Base-by-base conservation (phyloP, 2,113 vertebrate species). In the Eulacestoma nigropectus region DNA sequence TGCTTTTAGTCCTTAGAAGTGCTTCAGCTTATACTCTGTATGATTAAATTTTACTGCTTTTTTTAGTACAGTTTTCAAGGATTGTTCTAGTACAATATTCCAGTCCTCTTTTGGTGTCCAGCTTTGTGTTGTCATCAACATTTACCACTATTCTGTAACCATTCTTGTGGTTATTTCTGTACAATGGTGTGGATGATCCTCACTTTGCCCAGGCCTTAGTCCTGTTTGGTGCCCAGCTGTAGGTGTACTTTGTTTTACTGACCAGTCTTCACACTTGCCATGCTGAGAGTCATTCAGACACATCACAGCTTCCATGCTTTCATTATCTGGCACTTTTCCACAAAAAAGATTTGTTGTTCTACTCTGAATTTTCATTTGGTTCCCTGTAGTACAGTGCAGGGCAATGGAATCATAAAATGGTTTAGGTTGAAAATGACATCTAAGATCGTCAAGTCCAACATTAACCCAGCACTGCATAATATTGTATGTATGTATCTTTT, bases 231-330 rank as follows among this genome's bases (percentile, higher is more conserved):
- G 10, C 12, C 3, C 20, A 52, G 23, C 41, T 73, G 4, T 29
- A 46, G 42, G 13, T 14, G 2, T 39, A 3, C 13, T 59, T 68
- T 41, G n/a, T 39, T 82, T 60, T 76, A 26, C 42, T 46, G 42
- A 7, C 47, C 14, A 46, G 39, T 8, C 5, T 50, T 25, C 0
- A 1, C 5, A 12, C 13, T 35, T 83, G 44, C 42, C 0, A 0
- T 56, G 33, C 44, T 25, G 16, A 33, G 19, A 18, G 10, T 52
- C 62, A 13, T 22, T 25, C 23, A 33, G 57, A 25, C 30, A 14
- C 9, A 10, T 26, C 0, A 0, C 23, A 46, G 23, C 22, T 93
- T 90, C 56, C 20, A 44, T 10, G 5, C 29, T 64, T 50, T 63
- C 5, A 2, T 53, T 56, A 10, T 42, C 26, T 17, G n/a, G 7